Evolutionary conservation across 2,888 invertebrate genomes (phyloP), one percentile per base, ranked within the genome.

Genomic region (Standfussiana lucernea): DNA sequence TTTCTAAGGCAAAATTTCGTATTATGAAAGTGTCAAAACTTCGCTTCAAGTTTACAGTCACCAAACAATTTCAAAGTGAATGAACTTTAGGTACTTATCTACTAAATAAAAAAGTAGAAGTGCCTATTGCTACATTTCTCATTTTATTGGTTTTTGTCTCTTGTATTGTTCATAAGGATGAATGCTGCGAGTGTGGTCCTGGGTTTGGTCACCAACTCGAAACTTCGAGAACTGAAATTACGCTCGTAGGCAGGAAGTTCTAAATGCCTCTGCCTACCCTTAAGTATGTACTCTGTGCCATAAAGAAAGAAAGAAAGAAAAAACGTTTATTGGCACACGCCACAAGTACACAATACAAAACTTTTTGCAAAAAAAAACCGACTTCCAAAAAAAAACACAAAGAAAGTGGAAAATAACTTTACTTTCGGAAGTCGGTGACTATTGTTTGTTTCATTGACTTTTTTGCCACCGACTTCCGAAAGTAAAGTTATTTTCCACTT

Each of bases 1-100:
- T n/a, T 40, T 15, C 62, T 2, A 0, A 40, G 15, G 62, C 15
- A 62, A 37, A 62, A 40, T 37, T n/a, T 62, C 15, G 37, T 62
- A 15, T n/a, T 62, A 62, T 15, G n/a, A 62, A 37, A 62, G 62
- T 62, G 37, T 62, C 62, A 62, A 37, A 62, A 62, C 37, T n/a
- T 62, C 24, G 24, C 18, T 61, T 24, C 24, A 61, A 61, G 35
- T 37, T 35, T 21, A 61, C 35, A 35, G 10, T 2, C 11, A 18
- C 5, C 10, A 21, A 21, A 61, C 35, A 61, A 21, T 28, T 32
- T 32, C 10, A 62, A 37, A 62, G 6, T 24, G 6, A 37, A 13
- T 37, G 24, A 62, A 62, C 24, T 62, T 62, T 11, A 35, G 35
- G 4, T 42, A 42, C 42, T 6, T 45, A 45, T 5, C 7, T 40